Evolutionary conservation across 2,113 vertebrate genomes (phyloP).

Genomic region (Anser cygnoides): DNA sequence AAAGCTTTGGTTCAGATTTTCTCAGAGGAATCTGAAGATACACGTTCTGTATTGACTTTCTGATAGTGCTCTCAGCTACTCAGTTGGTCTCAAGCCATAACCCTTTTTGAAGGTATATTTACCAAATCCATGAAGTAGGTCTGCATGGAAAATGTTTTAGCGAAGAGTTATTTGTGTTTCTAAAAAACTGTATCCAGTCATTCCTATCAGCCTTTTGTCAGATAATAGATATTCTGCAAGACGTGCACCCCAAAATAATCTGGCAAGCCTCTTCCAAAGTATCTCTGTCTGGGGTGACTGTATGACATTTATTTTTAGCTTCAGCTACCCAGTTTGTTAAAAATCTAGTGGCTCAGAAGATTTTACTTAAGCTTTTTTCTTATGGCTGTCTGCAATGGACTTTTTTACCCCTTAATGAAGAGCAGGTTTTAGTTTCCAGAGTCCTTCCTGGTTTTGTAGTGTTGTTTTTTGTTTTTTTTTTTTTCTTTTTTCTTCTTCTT

Average conservation of each 20-base stretch:
- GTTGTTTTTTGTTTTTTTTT: too few relatives aligned
- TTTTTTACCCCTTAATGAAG: not conserved
- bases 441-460: not conserved
- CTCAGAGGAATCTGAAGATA: not conserved
- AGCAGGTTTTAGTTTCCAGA: not conserved
- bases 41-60: not conserved
- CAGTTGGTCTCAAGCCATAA: not conserved
- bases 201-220: not conserved
- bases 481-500: not conserved
- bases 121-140: not conserved
- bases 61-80: rapidly evolving
- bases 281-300: not conserved
- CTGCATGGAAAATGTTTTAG: not conserved
- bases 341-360: not conserved
- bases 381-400: not conserved
- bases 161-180: not conserved
- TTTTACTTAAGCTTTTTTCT: not conserved
- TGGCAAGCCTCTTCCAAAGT: not conserved
- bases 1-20: not conserved
- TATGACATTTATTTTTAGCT: not conserved
- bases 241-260: not conserved
- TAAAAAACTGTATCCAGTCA: not conserved
- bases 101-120: not conserved
- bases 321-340: not conserved
- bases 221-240: not conserved